These are phyloP conservation scores for Callosobruchus maculatus DNA, from an alignment of 2,888 invertebrate genomes.

Conservation along the genomic window DNA sequence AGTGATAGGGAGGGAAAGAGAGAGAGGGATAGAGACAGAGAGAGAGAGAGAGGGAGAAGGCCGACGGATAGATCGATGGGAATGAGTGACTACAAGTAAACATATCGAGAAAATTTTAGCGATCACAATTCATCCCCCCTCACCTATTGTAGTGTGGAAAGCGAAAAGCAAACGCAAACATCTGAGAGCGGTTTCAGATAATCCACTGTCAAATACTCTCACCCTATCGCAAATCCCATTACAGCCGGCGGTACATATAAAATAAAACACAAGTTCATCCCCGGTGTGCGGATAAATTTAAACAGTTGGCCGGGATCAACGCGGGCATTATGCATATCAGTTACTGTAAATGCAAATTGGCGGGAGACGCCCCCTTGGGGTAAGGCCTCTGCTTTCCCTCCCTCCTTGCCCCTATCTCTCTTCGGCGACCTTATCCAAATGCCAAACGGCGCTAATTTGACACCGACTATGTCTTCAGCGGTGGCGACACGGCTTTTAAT, in stretches of 20 bases:
- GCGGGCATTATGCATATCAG: slow-evolving; percentile 41
- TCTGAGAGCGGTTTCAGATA: background rate
- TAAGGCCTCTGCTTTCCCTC: background rate
- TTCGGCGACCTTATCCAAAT: slow-evolving; percentile 44
- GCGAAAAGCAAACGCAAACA: background rate
- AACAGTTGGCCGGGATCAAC: slow-evolving; percentile 12
- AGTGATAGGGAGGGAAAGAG: too few species aligned
- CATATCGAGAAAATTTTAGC: too few species aligned
- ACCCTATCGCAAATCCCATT: background rate
- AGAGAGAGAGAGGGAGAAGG: too few species aligned
- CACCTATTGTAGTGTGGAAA: too few species aligned
- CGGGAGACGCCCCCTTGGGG: slow-evolving; percentile 16
- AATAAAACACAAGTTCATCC: background rate
- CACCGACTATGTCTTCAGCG: slow-evolving; percentile 23
- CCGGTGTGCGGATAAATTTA: slow-evolving; percentile 5
- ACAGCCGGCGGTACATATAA: background rate
- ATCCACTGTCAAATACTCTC: background rate
- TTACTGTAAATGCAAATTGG: slow-evolving; percentile 45
- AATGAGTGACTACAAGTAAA: too few species aligned
- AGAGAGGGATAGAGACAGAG: too few species aligned
- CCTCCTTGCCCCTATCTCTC: too few species aligned
- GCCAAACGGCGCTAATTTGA: slow-evolving; percentile 44
- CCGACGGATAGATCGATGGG: too few species aligned
- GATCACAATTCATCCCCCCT: too few species aligned
- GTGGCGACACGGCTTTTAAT: background rate